Percentiles rank a stretch among this genome's conserved stretches.
Evolutionary conservation across 1,140 invertebrate species (phyloP).

Genomic region (Aphidius gifuensis): DNA sequence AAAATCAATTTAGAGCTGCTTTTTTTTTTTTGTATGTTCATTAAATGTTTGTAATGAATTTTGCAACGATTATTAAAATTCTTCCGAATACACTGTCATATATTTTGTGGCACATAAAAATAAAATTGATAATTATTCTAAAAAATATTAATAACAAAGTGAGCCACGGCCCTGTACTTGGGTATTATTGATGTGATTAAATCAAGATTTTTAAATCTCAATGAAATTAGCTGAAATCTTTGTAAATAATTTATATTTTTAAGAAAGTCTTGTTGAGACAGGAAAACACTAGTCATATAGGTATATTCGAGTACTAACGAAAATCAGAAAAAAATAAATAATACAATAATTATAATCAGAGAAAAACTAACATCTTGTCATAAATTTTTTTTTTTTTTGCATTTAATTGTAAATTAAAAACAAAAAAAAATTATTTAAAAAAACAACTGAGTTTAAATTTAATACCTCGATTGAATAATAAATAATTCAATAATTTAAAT

Average conservation of each 20-base stretch:
- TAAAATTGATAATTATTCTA: not conserved
- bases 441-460: conserved; percentile 50
- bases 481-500: too few relatives aligned
- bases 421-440: not conserved
- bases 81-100: too few relatives aligned
- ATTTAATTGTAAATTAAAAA: conserved; percentile 40
- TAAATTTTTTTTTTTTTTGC: conserved; percentile 47
- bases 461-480: conserved; percentile 38
- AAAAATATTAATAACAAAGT: too few relatives aligned
- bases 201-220: conserved; percentile 48
- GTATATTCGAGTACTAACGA: conserved; percentile 52
- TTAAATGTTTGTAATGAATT: too few relatives aligned
- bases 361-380: conserved; percentile 51
- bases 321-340: too few relatives aligned
- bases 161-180: conserved; percentile 41
- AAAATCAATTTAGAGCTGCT: too few relatives aligned
- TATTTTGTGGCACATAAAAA: not conserved
- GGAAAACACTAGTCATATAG: conserved; percentile 55
- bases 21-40: too few relatives aligned
- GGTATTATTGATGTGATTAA: conserved; percentile 53
- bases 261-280: conserved; percentile 53
- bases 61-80: too few relatives aligned
- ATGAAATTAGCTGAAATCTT: conserved; percentile 50
- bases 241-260: conserved; percentile 58
- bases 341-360: too few relatives aligned